Evolutionary conservation across 1,140 invertebrate genomes (phyloP), one percentile per base, ranked within the genome.

Genomic region (Philotrypesis tridentata): DNA sequence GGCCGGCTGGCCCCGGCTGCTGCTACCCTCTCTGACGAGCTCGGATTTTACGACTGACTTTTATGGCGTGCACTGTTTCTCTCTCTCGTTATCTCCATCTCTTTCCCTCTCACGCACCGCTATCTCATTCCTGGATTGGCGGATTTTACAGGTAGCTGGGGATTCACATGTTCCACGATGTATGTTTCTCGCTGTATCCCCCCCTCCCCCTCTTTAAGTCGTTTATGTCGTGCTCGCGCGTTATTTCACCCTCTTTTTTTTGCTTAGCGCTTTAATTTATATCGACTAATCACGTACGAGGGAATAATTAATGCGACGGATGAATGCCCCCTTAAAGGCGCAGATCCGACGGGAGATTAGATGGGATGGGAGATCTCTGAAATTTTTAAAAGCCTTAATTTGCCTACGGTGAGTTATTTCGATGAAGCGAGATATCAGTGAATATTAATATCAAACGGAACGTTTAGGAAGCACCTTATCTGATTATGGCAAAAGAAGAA

Each of bases 11-110:
- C 21, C 48, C n/a, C 33, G n/a, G 75, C 48, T n/a, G 7, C 48
- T 55, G n/a, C 48, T n/a, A 55, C 40, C 40, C 60, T 43, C 40
- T 78, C 48, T 68, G 67, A 79, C 48, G 68, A 79, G 68, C 77
- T 72, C 40, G 68, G 67, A 79, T 72, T 79, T 79, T 79, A 72
- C 77, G 67, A 79, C 29, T 37, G 43, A 61, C 29, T 79, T 79
- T 79, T 71, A 79, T 72, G 48, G 21, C 29, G 31, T 70, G 17
- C 31, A 31, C 31, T 31, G 25, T n/a, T 33, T 25, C 14, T 33
- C 29, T 21, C 31, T 37, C 33, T 37, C 33, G 3, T 9, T 37
- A 3, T 37, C 4, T 37, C 33, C 9, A 3, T 37, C 67, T 70
- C 31, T 33, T 70, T 25, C 67, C 37, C 25, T 55, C 63, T 8